Conservation (phyloP, 2,888 invertebrate genomes). For the Eupelmus urozonus region DNA sequence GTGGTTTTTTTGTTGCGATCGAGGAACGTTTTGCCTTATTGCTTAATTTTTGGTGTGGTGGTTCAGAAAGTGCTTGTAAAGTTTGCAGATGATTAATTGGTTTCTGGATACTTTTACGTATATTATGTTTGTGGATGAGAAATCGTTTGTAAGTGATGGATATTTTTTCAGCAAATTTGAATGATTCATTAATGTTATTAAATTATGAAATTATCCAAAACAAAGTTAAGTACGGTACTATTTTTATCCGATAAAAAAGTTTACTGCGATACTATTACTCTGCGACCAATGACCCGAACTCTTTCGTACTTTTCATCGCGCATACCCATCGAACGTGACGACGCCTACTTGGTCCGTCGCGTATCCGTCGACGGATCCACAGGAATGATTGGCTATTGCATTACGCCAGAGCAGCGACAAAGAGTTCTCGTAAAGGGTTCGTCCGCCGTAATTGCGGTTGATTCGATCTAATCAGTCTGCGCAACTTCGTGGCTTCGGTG, state of each 20-base stretch:
- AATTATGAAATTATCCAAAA: not conserved
- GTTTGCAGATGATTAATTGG: too few relatives aligned
- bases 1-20: not conserved
- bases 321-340: conserved; percentile 12
- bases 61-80: too few relatives aligned
- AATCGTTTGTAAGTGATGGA: too few relatives aligned
- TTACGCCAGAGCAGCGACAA: conserved; percentile 26
- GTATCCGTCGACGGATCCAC: conserved; percentile 12
- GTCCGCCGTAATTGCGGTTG: conserved; percentile 23
- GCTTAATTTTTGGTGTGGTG: too few relatives aligned
- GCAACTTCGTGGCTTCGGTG: not conserved
- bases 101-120: too few relatives aligned
- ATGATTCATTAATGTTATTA: not conserved
- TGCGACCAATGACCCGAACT: not conserved
- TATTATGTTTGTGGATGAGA: too few relatives aligned
- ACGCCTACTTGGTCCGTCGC: conserved; percentile 5
- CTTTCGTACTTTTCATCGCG: conserved; percentile 7
- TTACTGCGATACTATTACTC: not conserved
- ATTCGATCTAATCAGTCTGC: conserved; percentile 17
- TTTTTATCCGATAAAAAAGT: not conserved
- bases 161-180: not conserved
- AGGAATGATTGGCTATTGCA: conserved; percentile 37
- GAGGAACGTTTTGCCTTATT: not conserved
- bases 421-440: conserved; percentile 39
- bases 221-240: not conserved